phyloP scores from a whole-genome alignment of 2,888 invertebrate species.

The Acanthopleura granulata region DNA sequence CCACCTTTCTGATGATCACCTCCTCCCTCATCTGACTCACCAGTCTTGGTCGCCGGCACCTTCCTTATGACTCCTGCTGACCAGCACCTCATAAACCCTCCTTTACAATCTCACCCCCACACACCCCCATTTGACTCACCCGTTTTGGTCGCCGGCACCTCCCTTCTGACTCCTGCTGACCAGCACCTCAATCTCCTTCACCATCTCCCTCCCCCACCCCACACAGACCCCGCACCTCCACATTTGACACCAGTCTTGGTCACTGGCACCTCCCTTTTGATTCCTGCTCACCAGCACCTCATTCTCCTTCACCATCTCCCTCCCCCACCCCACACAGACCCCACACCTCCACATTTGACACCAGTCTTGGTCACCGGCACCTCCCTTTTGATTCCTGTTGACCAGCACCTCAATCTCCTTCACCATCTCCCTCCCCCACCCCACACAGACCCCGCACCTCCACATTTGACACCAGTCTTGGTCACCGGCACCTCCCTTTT shows the following conservation, averaged over 20 bases:
- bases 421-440: constrained; percentile 41
- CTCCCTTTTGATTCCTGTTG: constrained; percentile 23
- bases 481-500: constrained; percentile 42
- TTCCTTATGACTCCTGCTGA: no score
- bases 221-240: neutral
- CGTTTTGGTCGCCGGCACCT: no score
- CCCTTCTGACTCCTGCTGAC: neutral
- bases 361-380: constrained; percentile 59
- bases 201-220: neutral
- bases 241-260: constrained; percentile 56
- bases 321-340: neutral
- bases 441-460: neutral
- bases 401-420: constrained; percentile 58
- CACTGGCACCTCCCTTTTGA: constrained; percentile 40
- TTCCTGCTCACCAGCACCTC: constrained; percentile 35
- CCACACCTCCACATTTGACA: constrained; percentile 26
- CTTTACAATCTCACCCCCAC: no score
- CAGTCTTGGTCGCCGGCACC: no score
- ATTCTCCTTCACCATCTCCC: constrained; percentile 62
- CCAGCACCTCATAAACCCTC: constrained; percentile 59
- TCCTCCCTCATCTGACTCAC: constrained; percentile 57
- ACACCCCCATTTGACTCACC: no score
- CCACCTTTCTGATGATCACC: constrained; percentile 38
- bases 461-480: constrained; percentile 55
- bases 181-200: neutral